Base-by-base conservation (phyloP, 2,888 invertebrate genomes). In the Agriopis marginaria region DNA sequence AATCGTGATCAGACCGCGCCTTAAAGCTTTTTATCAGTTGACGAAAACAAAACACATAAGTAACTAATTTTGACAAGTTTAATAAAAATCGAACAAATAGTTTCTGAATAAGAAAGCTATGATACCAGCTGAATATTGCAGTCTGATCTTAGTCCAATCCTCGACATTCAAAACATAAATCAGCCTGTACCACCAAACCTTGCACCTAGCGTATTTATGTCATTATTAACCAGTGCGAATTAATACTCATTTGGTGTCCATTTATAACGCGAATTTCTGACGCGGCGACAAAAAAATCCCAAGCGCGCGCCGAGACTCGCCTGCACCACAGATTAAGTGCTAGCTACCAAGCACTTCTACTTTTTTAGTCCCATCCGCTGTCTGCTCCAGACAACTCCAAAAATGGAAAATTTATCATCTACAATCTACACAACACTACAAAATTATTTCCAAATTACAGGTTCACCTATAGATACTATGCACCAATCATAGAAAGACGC, bases 151-250 rank as follows among this genome's bases (percentile, higher is more conserved):
- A n/a, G n/a, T n/a, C n/a, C n/a, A n/a, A n/a, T n/a, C n/a, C n/a
- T 12, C 3, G 14, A 9, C 1, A 14, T 55, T 42, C 8, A 44
- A 17, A 39, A 40, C 39, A 54, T 32, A 55, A 75, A 74, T 72
- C 92, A 87, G 63, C 89, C 92, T 89, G 83, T 93, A 86, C 68
- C 67, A 55, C 58, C 44, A 70, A 81, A 80, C 78, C 82, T 80
- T 81, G 87, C 86, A 85, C 85, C 88, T 89, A 90, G 87, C 83
- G 88, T 93, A 93, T 93, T 94, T 94, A 93, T 94, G 94, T 94
- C 94, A 94, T 93, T 93, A 94, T 94, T 94, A 94, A 92, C 91
- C 87, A 87, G 89, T 85, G 91, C 86, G 91, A 93, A 93, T 93
- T 93, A 94, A 93, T 93, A 90, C 92, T 92, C 92, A 92, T 94